Evolutionary conservation across 2,113 vertebrate genomes (phyloP).

Genomic region (Pteropus alecto): DNA sequence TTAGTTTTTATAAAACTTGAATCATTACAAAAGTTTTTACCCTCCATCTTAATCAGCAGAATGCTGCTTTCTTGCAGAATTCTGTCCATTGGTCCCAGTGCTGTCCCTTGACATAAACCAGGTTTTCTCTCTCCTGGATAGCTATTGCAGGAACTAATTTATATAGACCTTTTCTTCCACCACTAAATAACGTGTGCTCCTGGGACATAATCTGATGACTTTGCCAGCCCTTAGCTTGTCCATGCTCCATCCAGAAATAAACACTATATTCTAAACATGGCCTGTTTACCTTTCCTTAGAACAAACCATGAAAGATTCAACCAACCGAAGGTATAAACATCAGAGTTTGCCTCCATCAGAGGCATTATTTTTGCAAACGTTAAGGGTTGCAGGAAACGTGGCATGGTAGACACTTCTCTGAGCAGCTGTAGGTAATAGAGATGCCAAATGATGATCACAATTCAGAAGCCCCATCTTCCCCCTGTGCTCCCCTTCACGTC

Average conservation of each 20-base stretch:
- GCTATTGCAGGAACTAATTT: not conserved
- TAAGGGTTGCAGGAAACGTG: not conserved
- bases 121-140: not conserved
- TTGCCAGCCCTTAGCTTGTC: not conserved
- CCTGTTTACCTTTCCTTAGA: not conserved
- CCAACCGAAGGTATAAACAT: not conserved
- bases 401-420: not conserved
- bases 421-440: constrained; percentile 25
- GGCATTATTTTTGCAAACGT: not conserved
- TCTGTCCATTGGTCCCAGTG: not conserved
- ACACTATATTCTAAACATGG: not conserved
- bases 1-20: not conserved
- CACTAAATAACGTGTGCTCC: not conserved
- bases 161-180: not conserved
- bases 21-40: not conserved
- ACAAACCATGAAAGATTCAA: not conserved
- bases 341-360: not conserved
- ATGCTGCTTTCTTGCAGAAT: not conserved
- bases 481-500: not conserved
- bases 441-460: not conserved
- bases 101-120: not conserved
- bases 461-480: not conserved
- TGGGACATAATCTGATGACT: not conserved
- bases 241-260: not conserved
- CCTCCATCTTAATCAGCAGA: not conserved